Conservation (phyloP, 2,113 vertebrate species). For the Tetrao urogallus region DNA sequence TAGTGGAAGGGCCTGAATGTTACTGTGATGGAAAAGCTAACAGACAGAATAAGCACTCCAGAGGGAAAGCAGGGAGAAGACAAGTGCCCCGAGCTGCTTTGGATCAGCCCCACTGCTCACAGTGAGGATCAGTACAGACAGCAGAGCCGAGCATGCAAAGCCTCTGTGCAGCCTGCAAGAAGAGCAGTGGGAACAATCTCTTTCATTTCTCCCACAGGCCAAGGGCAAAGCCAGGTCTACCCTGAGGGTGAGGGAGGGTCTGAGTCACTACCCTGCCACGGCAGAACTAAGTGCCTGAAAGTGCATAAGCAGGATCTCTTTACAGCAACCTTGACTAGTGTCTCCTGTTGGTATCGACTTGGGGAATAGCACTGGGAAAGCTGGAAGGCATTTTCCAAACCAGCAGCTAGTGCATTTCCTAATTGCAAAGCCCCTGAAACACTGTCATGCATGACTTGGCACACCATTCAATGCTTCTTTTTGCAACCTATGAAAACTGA, state of each 20-base stretch:
- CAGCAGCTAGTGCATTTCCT: not conserved
- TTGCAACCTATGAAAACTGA: not conserved
- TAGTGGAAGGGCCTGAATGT: not conserved
- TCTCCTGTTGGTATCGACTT: not conserved
- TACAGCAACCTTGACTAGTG: not conserved
- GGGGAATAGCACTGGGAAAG: not conserved
- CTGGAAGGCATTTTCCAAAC: not conserved
- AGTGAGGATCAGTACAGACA: not conserved
- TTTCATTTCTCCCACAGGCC: not conserved
- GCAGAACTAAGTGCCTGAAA: not conserved
- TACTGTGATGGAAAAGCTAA: not conserved
- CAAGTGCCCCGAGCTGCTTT: not conserved
- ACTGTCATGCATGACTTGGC: not conserved
- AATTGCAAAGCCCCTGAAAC: not conserved
- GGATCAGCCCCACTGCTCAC: not conserved
- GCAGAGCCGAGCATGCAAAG: not conserved
- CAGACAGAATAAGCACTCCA: not conserved
- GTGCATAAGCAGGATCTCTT: not conserved
- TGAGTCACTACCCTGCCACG: not conserved
- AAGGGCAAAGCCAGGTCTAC: not conserved
- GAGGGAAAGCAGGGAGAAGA: not conserved
- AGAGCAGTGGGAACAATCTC: not conserved
- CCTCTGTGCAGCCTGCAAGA: accelerated
- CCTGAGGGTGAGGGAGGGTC: not conserved
- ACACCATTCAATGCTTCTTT: accelerated